Conservation (phyloP, 2,797 vertebrate species). For the Gymnoscopelus microlampas region DNA sequence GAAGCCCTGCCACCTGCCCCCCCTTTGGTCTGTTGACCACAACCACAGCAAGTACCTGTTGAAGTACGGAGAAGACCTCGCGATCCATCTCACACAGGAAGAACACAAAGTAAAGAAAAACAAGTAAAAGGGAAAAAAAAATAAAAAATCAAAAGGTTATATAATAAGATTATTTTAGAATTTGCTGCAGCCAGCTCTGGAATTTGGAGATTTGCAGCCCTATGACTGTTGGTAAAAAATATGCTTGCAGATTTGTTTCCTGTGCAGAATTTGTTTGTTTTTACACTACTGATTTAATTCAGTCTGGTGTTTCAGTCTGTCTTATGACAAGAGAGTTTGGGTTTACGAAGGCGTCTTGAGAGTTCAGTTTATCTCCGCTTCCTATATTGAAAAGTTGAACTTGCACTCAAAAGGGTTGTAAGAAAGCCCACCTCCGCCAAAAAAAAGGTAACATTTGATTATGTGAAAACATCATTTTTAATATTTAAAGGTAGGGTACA, state of each 20-base stretch:
- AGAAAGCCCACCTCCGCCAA: too few relatives aligned
- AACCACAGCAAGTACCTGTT: conserved; percentile 94
- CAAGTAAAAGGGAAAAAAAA: conserved; percentile 38
- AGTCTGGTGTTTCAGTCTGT: conserved; percentile 39
- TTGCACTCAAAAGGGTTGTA: conserved; percentile 10
- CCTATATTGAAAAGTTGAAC: conserved; percentile 22
- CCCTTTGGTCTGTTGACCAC: conserved; percentile 93
- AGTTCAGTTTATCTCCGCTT: conserved; percentile 7
- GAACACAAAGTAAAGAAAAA: conserved; percentile 29
- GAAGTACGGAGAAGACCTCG: conserved; percentile 89
- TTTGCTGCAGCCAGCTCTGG: conserved; percentile 72
- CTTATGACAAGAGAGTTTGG: conserved; percentile 50
- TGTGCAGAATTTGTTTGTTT: conserved; percentile 42
- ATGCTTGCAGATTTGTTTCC: conserved; percentile 29
- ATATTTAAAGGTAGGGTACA: too few relatives aligned
- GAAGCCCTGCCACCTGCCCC: conserved; percentile 90
- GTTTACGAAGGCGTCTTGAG: neutral
- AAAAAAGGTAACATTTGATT: too few relatives aligned
- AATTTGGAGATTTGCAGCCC: conserved; percentile 67
- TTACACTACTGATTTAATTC: conserved; percentile 15
- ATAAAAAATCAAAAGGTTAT: conserved; percentile 33
- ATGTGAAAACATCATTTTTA: too few relatives aligned
- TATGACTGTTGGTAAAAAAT: conserved; percentile 20
- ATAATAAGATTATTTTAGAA: conserved; percentile 62
- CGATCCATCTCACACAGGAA: conserved; percentile 77